A percentile compares a stretch with the other conserved stretches of the same genome.
Conservation (phyloP, 2,113 vertebrate genomes). For the Garra rufa region DNA sequence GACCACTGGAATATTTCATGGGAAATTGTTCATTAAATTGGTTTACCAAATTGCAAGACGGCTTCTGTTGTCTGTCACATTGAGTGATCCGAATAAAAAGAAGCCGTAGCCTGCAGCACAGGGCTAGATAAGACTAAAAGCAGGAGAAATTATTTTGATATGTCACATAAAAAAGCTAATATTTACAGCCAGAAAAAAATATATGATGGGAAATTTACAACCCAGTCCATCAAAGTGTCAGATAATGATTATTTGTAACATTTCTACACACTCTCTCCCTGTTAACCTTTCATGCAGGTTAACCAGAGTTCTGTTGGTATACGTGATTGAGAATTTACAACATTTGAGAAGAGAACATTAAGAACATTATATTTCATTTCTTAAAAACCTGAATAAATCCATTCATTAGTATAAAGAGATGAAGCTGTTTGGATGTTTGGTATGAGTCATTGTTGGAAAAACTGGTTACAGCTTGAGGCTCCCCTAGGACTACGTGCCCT, state of each 20-base stretch:
- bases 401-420: not conserved
- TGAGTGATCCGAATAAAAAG: conserved; percentile 6
- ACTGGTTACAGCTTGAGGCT: not conserved
- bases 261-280: not conserved
- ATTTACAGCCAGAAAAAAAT: not conserved
- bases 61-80: not conserved
- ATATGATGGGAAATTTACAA: not conserved
- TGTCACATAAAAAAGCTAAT: not conserved
- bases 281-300: not conserved
- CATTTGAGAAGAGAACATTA: not conserved
- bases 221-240: not conserved
- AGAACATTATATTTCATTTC: not conserved
- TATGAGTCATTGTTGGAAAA: conserved; percentile 10
- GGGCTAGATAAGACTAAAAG: not conserved
- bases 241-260: not conserved
- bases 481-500: not conserved
- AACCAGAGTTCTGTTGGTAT: not conserved
- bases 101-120: not conserved
- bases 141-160: not conserved
- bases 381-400: not conserved
- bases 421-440: not conserved
- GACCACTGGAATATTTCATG: conserved; percentile 3
- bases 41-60: not conserved
- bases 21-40: not conserved
- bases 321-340: not conserved